phyloP scores from a whole-genome alignment of 1,140 invertebrate species.

The Aplysia californica region DNA sequence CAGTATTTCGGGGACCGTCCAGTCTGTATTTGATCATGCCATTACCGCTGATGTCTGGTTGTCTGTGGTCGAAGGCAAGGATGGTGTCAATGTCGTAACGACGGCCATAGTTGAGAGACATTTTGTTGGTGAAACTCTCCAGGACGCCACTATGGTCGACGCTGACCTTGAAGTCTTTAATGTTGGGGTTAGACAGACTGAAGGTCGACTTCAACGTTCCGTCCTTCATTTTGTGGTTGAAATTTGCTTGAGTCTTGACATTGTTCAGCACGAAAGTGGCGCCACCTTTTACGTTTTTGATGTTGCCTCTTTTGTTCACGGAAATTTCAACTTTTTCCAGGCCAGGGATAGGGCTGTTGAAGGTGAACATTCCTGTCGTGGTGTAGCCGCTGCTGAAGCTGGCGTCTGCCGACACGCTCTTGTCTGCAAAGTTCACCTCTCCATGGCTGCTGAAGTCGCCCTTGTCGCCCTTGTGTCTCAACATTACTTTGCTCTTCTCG shows the following conservation, averaged over 20 bases:
- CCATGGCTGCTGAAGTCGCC: slow-evolving; percentile 19
- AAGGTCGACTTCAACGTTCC: background rate
- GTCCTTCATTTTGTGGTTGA: slow-evolving; percentile 13
- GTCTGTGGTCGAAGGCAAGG: background rate
- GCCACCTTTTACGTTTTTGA: slow-evolving; percentile 6
- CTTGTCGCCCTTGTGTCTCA: slow-evolving; percentile 19
- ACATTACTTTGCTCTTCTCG: slow-evolving; percentile 8
- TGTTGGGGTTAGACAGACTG: slow-evolving; percentile 10
- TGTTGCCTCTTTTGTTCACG: slow-evolving; percentile 15
- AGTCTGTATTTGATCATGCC: slow-evolving; percentile 19
- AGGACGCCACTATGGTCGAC: slow-evolving; percentile 15
- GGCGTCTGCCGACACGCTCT: background rate
- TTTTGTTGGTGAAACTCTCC: background rate
- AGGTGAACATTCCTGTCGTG: background rate
- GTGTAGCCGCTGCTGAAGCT: background rate
- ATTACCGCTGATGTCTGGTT: background rate
- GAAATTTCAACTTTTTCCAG: slow-evolving; percentile 5
- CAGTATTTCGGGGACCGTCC: background rate
- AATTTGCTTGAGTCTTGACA: slow-evolving; percentile 12
- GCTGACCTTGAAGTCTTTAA: slow-evolving; percentile 5
- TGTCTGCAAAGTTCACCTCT: slow-evolving; percentile 13
- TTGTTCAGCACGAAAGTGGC: background rate
- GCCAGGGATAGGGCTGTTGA: background rate
- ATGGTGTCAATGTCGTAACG: slow-evolving; percentile 5
- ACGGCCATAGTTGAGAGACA: slow-evolving; percentile 6